These are phyloP conservation scores for Glaucidium brasilianum DNA, from an alignment of 2,113 vertebrate species.

Conservation along the genomic window DNA sequence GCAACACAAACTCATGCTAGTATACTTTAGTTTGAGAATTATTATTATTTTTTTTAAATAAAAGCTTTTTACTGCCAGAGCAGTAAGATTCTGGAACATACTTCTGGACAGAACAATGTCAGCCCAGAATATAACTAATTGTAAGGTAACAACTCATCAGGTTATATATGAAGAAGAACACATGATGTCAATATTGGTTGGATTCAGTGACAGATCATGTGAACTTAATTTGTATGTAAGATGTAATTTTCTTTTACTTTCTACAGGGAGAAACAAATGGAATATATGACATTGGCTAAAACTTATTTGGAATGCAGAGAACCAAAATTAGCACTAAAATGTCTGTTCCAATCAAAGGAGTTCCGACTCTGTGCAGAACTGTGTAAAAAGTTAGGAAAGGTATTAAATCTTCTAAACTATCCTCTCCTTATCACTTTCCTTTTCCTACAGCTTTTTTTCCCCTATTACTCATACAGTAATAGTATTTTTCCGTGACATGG, in stretches of 20 bases:
- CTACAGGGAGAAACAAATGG: slow-evolving; percentile 77
- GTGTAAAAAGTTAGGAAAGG: slow-evolving; percentile 79
- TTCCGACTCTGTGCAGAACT: slow-evolving; percentile 77
- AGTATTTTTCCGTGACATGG: background rate
- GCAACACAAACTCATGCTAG: background rate
- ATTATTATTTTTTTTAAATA: no score
- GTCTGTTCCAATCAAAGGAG: slow-evolving; percentile 76
- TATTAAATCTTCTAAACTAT: slow-evolving; percentile 7
- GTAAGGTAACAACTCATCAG: background rate
- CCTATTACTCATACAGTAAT: background rate
- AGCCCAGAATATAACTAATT: background rate
- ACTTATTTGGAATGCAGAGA: slow-evolving; percentile 79
- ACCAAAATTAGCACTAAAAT: slow-evolving; percentile 78
- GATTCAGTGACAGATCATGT: background rate
- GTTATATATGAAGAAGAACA: background rate
- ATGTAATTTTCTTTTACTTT: background rate
- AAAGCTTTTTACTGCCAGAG: background rate
- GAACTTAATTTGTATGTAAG: background rate
- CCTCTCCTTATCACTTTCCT: background rate
- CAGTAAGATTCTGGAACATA: background rate
- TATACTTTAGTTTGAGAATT: background rate
- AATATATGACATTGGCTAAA: slow-evolving; percentile 78
- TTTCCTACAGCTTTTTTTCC: background rate
- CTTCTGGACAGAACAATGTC: background rate
- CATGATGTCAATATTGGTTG: background rate